Base-by-base conservation (phyloP, 2,797 vertebrate species). In the Pampus argenteus region DNA sequence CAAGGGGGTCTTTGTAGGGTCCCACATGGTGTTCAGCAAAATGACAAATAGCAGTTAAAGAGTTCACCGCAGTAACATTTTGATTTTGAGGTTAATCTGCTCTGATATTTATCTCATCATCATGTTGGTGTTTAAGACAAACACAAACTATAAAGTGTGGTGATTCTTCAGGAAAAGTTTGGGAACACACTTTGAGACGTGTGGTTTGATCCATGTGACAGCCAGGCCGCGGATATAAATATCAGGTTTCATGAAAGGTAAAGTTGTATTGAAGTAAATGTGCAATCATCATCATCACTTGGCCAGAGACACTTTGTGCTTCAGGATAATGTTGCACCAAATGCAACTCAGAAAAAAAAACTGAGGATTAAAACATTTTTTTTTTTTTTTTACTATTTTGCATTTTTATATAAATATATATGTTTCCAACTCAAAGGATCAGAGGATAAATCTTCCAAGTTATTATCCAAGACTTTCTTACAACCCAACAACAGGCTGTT, bases 401-500 rank as follows among this genome's bases (percentile, higher is more conserved):
- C 3, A 11, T 40, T 14, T 40, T 14, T 5, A 5, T n/a, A n/a
- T n/a, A 40, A 14, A 13, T 15, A 38, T 15, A 10, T 28, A 18
- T 15, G 17, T 18, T 10, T 18, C 8, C 17, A 51, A 38, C 15
- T 25, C 5, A 1, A 3, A 25, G 11, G n/a, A n/a, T 15, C 2
- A 5, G 1, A 9, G 13, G 13, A 31, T 13, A n/a, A 26, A 44
- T 26, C 4, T 8, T 6, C 31, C n/a, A n/a, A n/a, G n/a, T n/a
- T n/a, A n/a, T n/a, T 9, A 70, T 55, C 20, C 51, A 23, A 10
- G 57, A 80, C 66, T 86, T 67, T 28, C 2, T 44, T 42, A 34
- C 66, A 86, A 51, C 81, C 86, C n/a, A n/a, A n/a, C n/a, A 90
- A 86, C 84, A 87, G 70, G 79, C 65, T 74, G 82, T 64, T 82